Conservation (phyloP, 2,113 vertebrate genomes). For the Corydoras maculifer region DNA sequence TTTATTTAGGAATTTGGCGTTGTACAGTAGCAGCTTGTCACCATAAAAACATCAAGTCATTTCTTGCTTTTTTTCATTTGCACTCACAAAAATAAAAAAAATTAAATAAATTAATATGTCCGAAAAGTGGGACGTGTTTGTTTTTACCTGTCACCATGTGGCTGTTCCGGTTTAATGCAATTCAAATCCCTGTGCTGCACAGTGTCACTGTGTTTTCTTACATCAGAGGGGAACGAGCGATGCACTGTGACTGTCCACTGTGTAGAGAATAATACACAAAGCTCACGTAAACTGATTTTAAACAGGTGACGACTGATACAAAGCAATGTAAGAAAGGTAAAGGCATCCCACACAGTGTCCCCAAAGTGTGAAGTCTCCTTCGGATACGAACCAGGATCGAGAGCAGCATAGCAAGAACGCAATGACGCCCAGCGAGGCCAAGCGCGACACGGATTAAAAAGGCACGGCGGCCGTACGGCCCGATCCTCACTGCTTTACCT, state of each 20-base stretch:
- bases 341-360: neutral
- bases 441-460: conserved; percentile 53
- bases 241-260: too few species aligned
- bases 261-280: too few species aligned
- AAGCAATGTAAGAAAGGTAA: neutral
- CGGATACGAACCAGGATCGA: conserved; percentile 42
- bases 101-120: conserved; percentile 26
- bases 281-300: too few species aligned
- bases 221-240: too few species aligned
- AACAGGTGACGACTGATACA: too few species aligned
- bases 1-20: conserved; percentile 23
- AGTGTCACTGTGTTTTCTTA: too few species aligned
- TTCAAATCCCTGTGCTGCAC: too few species aligned
- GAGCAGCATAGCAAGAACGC: conserved; percentile 53
- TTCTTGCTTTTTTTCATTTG: neutral
- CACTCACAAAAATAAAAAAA: neutral
- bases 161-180: too few species aligned
- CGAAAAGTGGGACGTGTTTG: too few species aligned
- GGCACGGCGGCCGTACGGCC: conserved; percentile 57
- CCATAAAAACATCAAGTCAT: conserved; percentile 16
- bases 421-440: neutral
- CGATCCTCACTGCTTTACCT: conserved; percentile 48
- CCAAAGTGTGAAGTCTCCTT: conserved; percentile 28
- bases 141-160: too few species aligned
- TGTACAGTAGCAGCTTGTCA: conserved; percentile 34